These are phyloP conservation scores for Luffia ferchaultella DNA, from an alignment of 2,888 invertebrate genomes.

Conservation along the genomic window DNA sequence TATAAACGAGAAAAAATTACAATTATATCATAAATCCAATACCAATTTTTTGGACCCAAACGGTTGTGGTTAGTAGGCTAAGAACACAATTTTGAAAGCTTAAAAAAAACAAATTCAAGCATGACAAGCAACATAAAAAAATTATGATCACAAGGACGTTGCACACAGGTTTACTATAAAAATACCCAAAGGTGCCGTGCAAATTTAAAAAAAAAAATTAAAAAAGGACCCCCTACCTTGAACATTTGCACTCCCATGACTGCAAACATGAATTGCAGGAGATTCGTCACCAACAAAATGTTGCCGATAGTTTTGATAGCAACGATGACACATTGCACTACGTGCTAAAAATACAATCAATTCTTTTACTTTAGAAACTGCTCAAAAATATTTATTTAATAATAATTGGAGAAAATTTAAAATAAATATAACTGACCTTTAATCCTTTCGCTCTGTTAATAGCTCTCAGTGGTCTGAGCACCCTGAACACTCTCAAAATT, in stretches of 20 bases:
- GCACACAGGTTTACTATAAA: not conserved
- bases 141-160: not conserved
- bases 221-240: constrained; percentile 82
- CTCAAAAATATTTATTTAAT: constrained; percentile 1
- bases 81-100: constrained; percentile 2
- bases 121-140: constrained; percentile 1
- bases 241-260: constrained; percentile 99
- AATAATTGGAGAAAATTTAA: constrained; percentile 5
- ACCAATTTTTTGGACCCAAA: constrained; percentile 58
- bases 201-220: constrained; percentile 12
- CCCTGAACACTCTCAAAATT: constrained; percentile 96
- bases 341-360: constrained; percentile 80
- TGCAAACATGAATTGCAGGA: constrained; percentile 99
- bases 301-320: constrained; percentile 99
- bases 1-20: not conserved
- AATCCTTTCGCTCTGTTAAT: constrained; percentile 99
- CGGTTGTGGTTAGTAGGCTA: constrained; percentile 20
- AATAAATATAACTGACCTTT: constrained; percentile 79
- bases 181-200: constrained; percentile 58
- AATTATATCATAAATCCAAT: constrained; percentile 17
- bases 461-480: constrained; percentile 95
- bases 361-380: constrained; percentile 13
- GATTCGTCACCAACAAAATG: constrained; percentile 99
- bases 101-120: constrained; percentile 6
- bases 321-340: constrained; percentile 99